A percentile compares a stretch with the other conserved stretches of the same genome.
phyloP scores from a whole-genome alignment of 2,888 invertebrate genomes.

The Eurytoma californica region DNA sequence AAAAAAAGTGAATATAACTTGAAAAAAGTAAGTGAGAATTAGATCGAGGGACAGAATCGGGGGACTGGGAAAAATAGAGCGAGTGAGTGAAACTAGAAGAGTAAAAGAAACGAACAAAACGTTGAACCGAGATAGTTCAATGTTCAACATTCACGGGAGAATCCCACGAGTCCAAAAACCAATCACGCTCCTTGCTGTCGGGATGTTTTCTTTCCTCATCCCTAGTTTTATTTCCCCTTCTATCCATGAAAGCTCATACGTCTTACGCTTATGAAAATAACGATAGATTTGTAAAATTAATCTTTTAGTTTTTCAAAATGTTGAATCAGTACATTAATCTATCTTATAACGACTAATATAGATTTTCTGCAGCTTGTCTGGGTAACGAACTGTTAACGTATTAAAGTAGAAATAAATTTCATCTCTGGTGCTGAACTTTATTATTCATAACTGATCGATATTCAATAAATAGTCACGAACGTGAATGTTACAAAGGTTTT shows the following conservation, averaged over 20 bases:
- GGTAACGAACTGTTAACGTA: too few species aligned
- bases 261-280: not conserved
- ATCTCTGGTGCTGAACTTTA: too few species aligned
- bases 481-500: too few species aligned
- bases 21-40: slow-evolving; percentile 3
- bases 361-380: too few species aligned
- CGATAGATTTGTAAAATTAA: not conserved
- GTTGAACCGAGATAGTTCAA: slow-evolving; percentile 23
- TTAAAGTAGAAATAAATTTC: too few species aligned
- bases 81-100: not conserved
- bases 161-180: slow-evolving; percentile 46
- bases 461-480: not conserved
- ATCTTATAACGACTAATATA: too few species aligned
- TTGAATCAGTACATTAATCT: not conserved
- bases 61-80: not conserved
- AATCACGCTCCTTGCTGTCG: slow-evolving; percentile 36
- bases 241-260: not conserved
- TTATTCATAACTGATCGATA: too few species aligned
- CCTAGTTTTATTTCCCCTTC: not conserved
- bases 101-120: slow-evolving; percentile 21
- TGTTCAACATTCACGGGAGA: slow-evolving; percentile 29
- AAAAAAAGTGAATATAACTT: not conserved
- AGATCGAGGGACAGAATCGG: not conserved
- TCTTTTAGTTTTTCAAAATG: not conserved
- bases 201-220: slow-evolving; percentile 13